phyloP scores from a whole-genome alignment of 2,888 invertebrate genomes.

The Saturnia pavonia region DNA sequence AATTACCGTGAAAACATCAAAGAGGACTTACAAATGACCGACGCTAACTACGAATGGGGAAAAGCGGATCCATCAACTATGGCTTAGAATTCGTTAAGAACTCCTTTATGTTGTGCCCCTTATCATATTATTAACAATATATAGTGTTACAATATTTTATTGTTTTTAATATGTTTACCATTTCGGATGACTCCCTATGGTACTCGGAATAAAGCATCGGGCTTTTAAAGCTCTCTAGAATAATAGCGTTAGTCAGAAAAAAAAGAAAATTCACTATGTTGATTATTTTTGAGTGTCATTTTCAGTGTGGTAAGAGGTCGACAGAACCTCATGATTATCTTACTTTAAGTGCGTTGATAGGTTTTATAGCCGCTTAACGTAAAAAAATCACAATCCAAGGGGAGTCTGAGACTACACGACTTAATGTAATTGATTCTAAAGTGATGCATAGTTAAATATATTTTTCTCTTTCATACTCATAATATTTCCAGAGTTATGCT shows the following conservation, averaged over 20 bases:
- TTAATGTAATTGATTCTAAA: not conserved
- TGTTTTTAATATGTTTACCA: too few relatives aligned
- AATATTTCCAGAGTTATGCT: too few relatives aligned
- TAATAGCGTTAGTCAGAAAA: too few relatives aligned
- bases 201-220: too few relatives aligned
- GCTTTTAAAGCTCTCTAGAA: not conserved
- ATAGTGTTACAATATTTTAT: not conserved
- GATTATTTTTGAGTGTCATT: not conserved
- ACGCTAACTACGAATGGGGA: slow-evolving; percentile 9
- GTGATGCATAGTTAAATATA: too few relatives aligned
- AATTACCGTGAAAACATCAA: slow-evolving; percentile 24
- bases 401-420: too few relatives aligned
- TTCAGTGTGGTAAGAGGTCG: not conserved
- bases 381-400: not conserved
- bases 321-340: not conserved
- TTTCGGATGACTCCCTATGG: too few relatives aligned
- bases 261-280: not conserved
- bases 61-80: not conserved
- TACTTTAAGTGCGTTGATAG: not conserved
- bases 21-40: slow-evolving; percentile 20
- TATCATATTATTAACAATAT: not conserved
- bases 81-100: not conserved
- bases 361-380: not conserved
- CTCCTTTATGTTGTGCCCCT: not conserved
- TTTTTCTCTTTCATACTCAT: too few relatives aligned